Evolutionary conservation across 1,140 invertebrate species (phyloP), one percentile per base, ranked within the genome.

Genomic region (Cydia strobilella): DNA sequence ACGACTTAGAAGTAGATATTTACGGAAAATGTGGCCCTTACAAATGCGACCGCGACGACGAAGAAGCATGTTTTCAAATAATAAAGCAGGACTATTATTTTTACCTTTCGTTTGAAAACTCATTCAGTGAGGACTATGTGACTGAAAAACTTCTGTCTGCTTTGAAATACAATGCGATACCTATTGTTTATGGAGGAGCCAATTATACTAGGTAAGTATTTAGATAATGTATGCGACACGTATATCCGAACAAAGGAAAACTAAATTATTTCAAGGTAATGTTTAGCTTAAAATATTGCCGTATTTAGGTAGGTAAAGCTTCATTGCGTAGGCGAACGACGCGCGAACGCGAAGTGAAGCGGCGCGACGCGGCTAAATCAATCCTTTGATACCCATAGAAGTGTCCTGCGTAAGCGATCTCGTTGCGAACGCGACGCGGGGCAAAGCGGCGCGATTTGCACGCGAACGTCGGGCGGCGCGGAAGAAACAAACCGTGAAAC

Each of bases 41-140:
- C 0, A 79, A 79, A 5, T 94, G 94, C 83, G 66, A 84, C 0
- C 74, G 65, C 2, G 74, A 87, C 3, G 42, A 82, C 5, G 76
- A 78, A 15, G 79, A 88, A 1, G 80, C 90, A 45, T 94, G 94
- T 74, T 91, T 93, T 62, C 75, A 86, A 12, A 82, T 88, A 20
- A 76, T 95, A 4, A 82, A 88, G 54, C 86, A 92, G 0, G 76
- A 93, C 31, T 96, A 96, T 87, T 95, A 94, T 77, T 96, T 96
- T 82, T 96, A 96, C 87, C 86, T 96, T 63, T 93, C 96, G 0
- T 96, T 96, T 76, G 96, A 96, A 84, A 96, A 96, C 86, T 94
- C 94, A 15, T 90, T 94, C 39, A 93, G 93, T 80, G 88, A 93
- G 74, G 95, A 95, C 84, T 96, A 96, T 85, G 93, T 95, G 10